Evolutionary conservation across 1,140 invertebrate species (phyloP), one percentile per base, ranked within the genome.

Genomic region (Oncopeltus fasciatus): DNA sequence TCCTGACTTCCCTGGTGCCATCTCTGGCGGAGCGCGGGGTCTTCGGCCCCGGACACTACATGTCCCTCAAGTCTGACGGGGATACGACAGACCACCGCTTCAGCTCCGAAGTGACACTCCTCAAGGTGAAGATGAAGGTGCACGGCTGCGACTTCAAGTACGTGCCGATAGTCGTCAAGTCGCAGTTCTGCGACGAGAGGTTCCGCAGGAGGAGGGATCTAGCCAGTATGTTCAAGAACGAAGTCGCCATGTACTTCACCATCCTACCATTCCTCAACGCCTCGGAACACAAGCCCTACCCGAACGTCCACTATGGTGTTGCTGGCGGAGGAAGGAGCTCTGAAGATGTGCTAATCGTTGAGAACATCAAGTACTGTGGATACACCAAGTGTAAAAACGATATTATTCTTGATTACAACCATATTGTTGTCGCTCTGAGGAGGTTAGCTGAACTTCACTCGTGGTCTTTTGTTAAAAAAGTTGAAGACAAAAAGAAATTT

Each of bases 401-500:
- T 31, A 9, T 56, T 11, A 61, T 61, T 47, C 33, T 70, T 18
- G 69, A 70, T 58, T 16, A 70, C 29, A 64, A 70, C 0, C 74
- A 74, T 53, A 62, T 68, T 26, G 18, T 66, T 2, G 64, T 71
- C 3, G 73, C 69, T 5, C 44, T 76, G 33, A 57, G 64, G 29
- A 69, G 70, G 18, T 65, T 78, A 4, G 76, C 66, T 1, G 62
- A 63, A 43, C 74, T 76, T 59, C 76, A 78, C 49, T 73, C 70
- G 0, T 65, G 67, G 4, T 73, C 70, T 2, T 75, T 72, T 31
- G 59, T 58, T 0, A 66, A 72, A 62, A 77, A 75, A 51, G 56
- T 69, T 9, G 64, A 60, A 2, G 49, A 68, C 14, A 38, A 65
- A 0, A 59, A 69, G 0, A 64, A 68, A 11, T 77, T 75, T 64